Evolutionary conservation across 2,797 vertebrate species (phyloP), one percentile per base, ranked within the genome.

Genomic region (Anguilla obscura): DNA sequence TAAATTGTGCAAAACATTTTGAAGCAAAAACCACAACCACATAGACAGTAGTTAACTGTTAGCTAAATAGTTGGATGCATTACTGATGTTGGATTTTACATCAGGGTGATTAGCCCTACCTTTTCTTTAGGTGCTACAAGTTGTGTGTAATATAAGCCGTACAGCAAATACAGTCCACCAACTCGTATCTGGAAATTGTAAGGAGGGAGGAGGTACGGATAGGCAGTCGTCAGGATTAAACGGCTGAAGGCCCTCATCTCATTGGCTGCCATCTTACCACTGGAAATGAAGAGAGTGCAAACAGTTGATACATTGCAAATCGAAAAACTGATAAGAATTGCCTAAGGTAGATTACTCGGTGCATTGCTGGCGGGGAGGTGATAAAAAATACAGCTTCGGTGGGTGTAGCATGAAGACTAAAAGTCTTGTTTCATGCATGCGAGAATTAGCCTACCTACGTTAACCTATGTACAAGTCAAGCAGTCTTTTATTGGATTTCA

Each of bases 181-280:
- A 98, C 98, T 90, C 98, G 93, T 89, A 99, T 98, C 94, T 99
- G 98, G 93, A 99, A 99, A 66, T 96, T 96, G 27, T 97, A 97
- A 0, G 98, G 98, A 0, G 98, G 97, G 76, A 98, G 90, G 90
- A 99, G 95, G 90, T 96, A 99, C 0, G 89, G 89, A 91, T 88
- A 95, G 1, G 94, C 97, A 24, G 93, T 52, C 40, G 96, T 94
- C 83, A 99, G 93, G 2, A 94, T 92, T 92, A 97, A 93, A 36
- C 95, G 96, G 5, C 96, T 93, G 92, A 99, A 96, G 0, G 54
- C 86, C 27, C 95, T 96, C 89, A 92, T 96, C 91, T 97, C 95
- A 1, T 92, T 90, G 16, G 85, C 92, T 87, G 93, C 95, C 58
- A 95, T 89, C 24, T 91, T 94, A 6, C 97, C 98, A 86, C 98